These are phyloP conservation scores for Sander lucioperca DNA, from an alignment of 2,113 vertebrate genomes.

Conservation along the genomic window DNA sequence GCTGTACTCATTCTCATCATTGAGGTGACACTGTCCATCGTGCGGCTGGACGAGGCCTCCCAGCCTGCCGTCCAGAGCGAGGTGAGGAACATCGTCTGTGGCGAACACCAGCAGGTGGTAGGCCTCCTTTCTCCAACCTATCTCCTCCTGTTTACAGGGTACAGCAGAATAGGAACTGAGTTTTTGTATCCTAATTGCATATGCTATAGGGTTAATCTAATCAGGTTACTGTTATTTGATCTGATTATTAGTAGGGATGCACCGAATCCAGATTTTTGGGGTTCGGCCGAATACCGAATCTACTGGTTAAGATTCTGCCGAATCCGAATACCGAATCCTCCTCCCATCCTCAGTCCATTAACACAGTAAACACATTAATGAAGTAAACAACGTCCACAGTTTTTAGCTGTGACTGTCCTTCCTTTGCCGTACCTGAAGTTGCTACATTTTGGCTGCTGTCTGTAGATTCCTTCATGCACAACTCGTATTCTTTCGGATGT, in stretches of 20 bases:
- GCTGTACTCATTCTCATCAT: slow-evolving; percentile 91
- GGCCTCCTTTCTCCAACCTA: slow-evolving; percentile 96
- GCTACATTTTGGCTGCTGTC: too few relatives aligned
- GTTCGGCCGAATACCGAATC: too few relatives aligned
- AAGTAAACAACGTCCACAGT: too few relatives aligned
- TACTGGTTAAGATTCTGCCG: too few relatives aligned
- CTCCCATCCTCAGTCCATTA: too few relatives aligned
- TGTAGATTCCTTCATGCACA: too few relatives aligned
- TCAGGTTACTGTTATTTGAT: not conserved
- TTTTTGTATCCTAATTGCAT: not conserved
- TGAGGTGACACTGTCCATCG: slow-evolving; percentile 93
- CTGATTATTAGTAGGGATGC: not conserved
- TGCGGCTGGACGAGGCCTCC: slow-evolving; percentile 96
- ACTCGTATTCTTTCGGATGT: too few relatives aligned
- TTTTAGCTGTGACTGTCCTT: too few relatives aligned
- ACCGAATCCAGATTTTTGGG: too few relatives aligned
- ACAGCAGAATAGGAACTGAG: not conserved
- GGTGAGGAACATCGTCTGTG: slow-evolving; percentile 94
- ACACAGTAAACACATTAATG: too few relatives aligned
- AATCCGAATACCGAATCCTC: too few relatives aligned
- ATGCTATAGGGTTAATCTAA: not conserved
- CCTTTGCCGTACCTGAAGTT: too few relatives aligned
- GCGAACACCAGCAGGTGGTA: slow-evolving; percentile 96
- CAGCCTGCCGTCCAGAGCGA: slow-evolving; percentile 95
- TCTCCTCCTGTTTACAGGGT: slow-evolving; percentile 85